Evolutionary conservation across 2,113 vertebrate genomes (phyloP).

Genomic region (Salvator merianae): DNA sequence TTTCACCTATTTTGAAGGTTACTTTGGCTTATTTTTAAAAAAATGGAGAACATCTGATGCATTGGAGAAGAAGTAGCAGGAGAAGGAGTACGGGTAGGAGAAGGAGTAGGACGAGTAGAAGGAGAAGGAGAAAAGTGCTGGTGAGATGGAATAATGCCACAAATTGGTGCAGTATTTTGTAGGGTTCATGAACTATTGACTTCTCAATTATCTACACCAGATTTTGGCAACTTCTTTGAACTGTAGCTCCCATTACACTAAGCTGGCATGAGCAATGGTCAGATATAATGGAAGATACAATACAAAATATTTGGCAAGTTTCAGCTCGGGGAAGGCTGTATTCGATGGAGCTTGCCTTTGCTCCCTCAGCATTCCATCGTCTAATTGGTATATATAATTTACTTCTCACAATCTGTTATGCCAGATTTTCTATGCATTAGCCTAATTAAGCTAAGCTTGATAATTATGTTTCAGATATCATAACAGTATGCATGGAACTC

Average conservation of each 20-base stretch:
- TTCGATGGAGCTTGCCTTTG: slow-evolving; percentile 64
- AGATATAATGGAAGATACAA: no score
- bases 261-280: no score
- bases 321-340: slow-evolving; percentile 17
- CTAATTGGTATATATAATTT: slow-evolving; percentile 81
- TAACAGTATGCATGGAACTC: slow-evolving; percentile 59
- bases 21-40: no score
- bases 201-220: slow-evolving; percentile 56
- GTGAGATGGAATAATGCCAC: slow-evolving; percentile 34
- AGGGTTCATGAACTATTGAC: slow-evolving; percentile 48
- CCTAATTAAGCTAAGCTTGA: slow-evolving; percentile 84
- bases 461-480: slow-evolving; percentile 77
- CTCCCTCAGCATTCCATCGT: slow-evolving; percentile 71
- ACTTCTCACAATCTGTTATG: slow-evolving; percentile 79
- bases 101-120: no score
- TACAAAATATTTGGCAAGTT: no score
- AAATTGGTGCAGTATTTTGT: slow-evolving; percentile 47
- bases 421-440: slow-evolving; percentile 83
- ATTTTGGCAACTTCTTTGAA: no score
- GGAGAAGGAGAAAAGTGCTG: background rate
- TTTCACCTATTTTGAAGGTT: no score
- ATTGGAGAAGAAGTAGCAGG: no score
- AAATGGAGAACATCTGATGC: no score
- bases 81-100: no score
- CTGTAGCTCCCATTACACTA: no score